A percentile compares a stretch with the other conserved stretches of the same genome.
phyloP scores from a whole-genome alignment of 2,113 vertebrate species.

The Xyrauchen texanus region DNA sequence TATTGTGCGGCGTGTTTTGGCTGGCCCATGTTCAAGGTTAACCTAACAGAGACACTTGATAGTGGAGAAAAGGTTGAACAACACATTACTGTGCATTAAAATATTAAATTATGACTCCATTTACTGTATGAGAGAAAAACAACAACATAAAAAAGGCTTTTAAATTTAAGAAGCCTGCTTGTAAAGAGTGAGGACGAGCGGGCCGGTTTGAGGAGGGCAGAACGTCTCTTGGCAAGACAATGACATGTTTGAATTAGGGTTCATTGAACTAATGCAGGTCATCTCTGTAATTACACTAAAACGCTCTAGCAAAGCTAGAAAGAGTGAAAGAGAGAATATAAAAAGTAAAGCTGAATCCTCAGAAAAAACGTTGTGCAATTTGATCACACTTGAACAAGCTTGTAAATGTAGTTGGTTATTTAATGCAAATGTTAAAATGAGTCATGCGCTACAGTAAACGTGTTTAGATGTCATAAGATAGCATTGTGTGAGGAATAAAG shows the following conservation, averaged over 20 bases:
- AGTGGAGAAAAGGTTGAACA: conserved; percentile 81
- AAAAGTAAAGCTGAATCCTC: not conserved
- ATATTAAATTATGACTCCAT: conserved; percentile 82
- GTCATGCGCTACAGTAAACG: too few relatives aligned
- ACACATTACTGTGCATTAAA: conserved; percentile 83
- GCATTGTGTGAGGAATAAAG: too few relatives aligned
- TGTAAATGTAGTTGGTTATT: too few relatives aligned
- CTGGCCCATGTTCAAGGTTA: conserved; percentile 87
- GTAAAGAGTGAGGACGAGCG: conserved; percentile 60
- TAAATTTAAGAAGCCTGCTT: conserved; percentile 79
- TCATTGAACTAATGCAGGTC: conserved; percentile 66
- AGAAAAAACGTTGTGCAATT: not conserved
- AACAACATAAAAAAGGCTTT: conserved; percentile 83
- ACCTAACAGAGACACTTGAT: conserved; percentile 83
- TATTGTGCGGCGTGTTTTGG: conserved; percentile 82
- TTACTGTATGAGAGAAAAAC: conserved; percentile 79
- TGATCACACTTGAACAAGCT: too few relatives aligned
- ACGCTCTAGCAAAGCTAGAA: not conserved
- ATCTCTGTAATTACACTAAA: conserved; percentile 4
- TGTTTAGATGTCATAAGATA: too few relatives aligned
- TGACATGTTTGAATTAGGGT: conserved; percentile 39
- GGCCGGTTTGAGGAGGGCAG: conserved; percentile 26
- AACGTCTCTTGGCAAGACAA: conserved; percentile 2
- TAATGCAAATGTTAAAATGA: too few relatives aligned
- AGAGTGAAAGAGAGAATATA: not conserved